These are phyloP conservation scores for Poecilus cupreus DNA, from an alignment of 2,888 invertebrate species.

Conservation along the genomic window DNA sequence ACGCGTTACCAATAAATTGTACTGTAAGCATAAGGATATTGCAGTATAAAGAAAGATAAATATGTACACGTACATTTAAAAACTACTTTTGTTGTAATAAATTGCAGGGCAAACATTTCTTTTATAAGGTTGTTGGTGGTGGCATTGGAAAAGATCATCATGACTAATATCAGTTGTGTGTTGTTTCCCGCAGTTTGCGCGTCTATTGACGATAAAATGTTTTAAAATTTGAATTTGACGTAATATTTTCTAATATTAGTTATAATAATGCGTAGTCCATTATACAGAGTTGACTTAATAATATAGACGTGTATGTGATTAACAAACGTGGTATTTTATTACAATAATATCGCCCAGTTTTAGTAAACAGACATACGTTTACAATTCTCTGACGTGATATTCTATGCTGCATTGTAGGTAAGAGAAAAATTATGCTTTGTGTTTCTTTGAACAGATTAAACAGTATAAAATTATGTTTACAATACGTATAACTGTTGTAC, in stretches of 20 bases:
- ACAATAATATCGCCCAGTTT: conserved; percentile 38
- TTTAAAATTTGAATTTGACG: conserved; percentile 59
- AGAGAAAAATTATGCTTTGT: conserved; percentile 5
- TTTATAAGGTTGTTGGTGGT: conserved; percentile 21
- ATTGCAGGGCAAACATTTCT: not conserved
- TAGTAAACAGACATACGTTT: conserved; percentile 60
- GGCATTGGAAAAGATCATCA: conserved; percentile 9
- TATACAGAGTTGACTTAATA: not conserved
- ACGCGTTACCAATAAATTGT: not conserved
- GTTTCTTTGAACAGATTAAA: not conserved
- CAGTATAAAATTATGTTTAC: not conserved
- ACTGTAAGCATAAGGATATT: not conserved
- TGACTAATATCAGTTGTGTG: conserved; percentile 54
- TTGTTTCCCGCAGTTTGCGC: conserved; percentile 60
- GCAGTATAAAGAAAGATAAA: not conserved
- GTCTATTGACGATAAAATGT: conserved; percentile 59
- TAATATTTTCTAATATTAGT: conserved; percentile 31
- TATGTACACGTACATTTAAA: not conserved
- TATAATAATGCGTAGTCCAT: conserved; percentile 34
- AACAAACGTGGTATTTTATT: conserved; percentile 10
- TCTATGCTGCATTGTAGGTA: conserved; percentile 59
- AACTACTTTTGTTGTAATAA: no score
- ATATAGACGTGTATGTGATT: conserved; percentile 10
- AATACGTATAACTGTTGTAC: not conserved
- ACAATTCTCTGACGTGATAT: conserved; percentile 58